These are phyloP conservation scores for Phytoseiulus persimilis DNA, from an alignment of 2,888 invertebrate genomes.

Conservation along the genomic window DNA sequence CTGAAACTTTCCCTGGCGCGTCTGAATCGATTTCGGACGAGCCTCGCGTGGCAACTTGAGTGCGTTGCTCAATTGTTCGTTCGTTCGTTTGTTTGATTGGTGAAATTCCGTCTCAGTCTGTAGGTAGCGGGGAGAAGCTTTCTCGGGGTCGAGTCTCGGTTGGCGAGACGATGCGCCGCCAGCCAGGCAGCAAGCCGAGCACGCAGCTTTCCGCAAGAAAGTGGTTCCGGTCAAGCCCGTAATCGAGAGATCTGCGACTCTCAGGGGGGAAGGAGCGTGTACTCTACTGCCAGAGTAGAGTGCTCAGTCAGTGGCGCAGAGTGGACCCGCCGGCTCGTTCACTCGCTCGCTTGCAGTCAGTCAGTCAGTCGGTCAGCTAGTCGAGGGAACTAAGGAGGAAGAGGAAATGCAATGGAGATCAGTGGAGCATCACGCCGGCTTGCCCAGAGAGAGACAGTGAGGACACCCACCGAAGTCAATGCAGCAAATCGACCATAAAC, in stretches of 20 bases:
- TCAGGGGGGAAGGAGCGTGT: not conserved
- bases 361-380: not conserved
- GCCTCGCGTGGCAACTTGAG: too few relatives aligned
- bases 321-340: not conserved
- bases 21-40: too few relatives aligned
- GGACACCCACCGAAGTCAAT: slow-evolving; percentile 31
- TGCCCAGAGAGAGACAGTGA: slow-evolving; percentile 14
- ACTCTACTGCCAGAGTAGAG: not conserved
- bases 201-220: slow-evolving; percentile 5
- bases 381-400: not conserved
- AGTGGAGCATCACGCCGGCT: slow-evolving; percentile 24
- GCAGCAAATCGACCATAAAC: slow-evolving; percentile 39
- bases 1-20: too few relatives aligned
- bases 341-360: not conserved
- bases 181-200: not conserved
- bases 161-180: not conserved
- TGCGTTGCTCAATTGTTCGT: too few relatives aligned
- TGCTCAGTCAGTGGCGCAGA: not conserved
- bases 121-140: not conserved
- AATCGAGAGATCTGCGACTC: not conserved
- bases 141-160: not conserved
- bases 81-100: too few relatives aligned
- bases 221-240: not conserved
- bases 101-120: too few relatives aligned
- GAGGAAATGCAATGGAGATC: slow-evolving; percentile 29